phyloP scores from a whole-genome alignment of 2,888 invertebrate genomes.

The Drosophila recens region DNA sequence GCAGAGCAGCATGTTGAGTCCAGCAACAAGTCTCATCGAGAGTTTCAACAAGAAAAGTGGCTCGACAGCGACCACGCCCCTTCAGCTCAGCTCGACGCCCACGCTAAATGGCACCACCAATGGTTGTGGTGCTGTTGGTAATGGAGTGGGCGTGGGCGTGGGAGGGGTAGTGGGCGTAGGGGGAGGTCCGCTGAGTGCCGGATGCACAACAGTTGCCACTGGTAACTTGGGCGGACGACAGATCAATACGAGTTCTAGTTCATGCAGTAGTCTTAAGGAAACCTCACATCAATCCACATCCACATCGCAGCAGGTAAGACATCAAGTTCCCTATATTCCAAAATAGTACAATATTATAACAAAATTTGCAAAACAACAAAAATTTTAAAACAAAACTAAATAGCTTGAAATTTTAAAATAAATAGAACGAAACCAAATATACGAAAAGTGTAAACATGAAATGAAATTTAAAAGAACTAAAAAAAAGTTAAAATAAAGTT shows the following conservation, averaged over 20 bases:
- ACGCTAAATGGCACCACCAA: conserved; percentile 44
- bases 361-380: neutral
- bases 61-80: conserved; percentile 44
- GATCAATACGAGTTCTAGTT: conserved; percentile 83
- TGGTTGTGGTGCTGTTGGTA: conserved; percentile 2
- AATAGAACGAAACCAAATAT: neutral
- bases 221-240: conserved; percentile 57
- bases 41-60: conserved; percentile 89
- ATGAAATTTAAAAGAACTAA: too few relatives aligned
- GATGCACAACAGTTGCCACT: conserved; percentile 52
- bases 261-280: conserved; percentile 85
- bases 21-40: conserved; percentile 90
- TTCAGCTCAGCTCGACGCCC: conserved; percentile 70
- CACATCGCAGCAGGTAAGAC: conserved; percentile 84
- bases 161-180: neutral
- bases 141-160: conserved; percentile 4
- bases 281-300: conserved; percentile 83
- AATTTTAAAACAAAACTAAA: too few relatives aligned
- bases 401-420: neutral
- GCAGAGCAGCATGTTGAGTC: conserved; percentile 83
- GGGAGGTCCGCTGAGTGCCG: conserved; percentile 40
- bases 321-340: neutral
- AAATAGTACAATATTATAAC: neutral
- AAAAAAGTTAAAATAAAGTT: too few relatives aligned
- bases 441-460: too few relatives aligned